These are phyloP conservation scores for Hylaeus volcanicus DNA, from an alignment of 1,140 invertebrate species.

Conservation along the genomic window DNA sequence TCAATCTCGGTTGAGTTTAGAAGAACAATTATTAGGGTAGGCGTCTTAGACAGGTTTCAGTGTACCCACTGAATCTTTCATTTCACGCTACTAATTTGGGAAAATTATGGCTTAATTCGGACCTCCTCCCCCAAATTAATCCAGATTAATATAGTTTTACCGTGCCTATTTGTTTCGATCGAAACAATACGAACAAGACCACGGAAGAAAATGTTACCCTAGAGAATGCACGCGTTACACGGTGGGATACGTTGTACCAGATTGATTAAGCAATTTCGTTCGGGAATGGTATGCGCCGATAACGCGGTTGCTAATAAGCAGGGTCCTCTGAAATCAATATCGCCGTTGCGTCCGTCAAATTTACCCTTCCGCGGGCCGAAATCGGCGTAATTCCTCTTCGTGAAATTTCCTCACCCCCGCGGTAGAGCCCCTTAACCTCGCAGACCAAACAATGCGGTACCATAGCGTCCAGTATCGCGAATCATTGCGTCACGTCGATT, in stretches of 20 bases:
- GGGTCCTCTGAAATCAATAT: constrained; percentile 68
- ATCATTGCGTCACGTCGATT: constrained; percentile 69
- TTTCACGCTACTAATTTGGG: too few relatives aligned
- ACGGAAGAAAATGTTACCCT: background rate
- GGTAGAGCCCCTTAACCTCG: constrained; percentile 12
- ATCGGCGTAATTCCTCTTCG: constrained; percentile 46
- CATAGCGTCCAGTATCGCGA: constrained; percentile 68
- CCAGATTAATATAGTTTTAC: too few relatives aligned
- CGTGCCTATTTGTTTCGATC: too few relatives aligned
- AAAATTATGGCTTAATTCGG: too few relatives aligned
- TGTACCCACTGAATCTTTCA: too few relatives aligned
- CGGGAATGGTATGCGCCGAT: constrained; percentile 23
- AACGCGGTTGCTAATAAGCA: constrained; percentile 46
- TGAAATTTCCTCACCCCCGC: constrained; percentile 31
- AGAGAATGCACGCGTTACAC: background rate
- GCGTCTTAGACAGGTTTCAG: too few relatives aligned
- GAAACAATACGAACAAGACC: too few relatives aligned
- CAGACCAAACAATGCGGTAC: constrained; percentile 65
- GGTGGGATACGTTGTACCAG: background rate
- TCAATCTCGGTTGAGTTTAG: too few relatives aligned
- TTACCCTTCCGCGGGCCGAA: constrained; percentile 69
- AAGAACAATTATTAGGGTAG: too few relatives aligned
- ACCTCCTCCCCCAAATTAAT: too few relatives aligned
- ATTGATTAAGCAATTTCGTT: constrained; percentile 29
- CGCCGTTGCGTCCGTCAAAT: constrained; percentile 75